Base-by-base conservation (phyloP, 2,113 vertebrate genomes). In the Gavialis gangeticus region DNA sequence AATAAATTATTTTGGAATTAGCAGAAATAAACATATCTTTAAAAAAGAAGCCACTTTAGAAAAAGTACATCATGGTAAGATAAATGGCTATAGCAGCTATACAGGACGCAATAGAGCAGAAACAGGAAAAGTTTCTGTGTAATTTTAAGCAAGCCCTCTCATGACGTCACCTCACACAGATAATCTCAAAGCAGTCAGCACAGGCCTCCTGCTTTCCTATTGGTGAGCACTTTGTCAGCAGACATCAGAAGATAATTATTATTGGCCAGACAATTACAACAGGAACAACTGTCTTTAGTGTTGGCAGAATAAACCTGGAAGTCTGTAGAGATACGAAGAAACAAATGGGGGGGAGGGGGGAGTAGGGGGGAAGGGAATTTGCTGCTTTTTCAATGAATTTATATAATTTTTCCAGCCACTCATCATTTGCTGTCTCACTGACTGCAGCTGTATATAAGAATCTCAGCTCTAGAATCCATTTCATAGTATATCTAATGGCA, bases 181-280 rank as follows among this genome's bases (percentile, higher is more conserved):
- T 95, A 96, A 96, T 97, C 97, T 96, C 92, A 4, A 96, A 30
- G 94, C 97, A 98, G 98, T 98, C 98, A 98, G 98, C 98, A 98
- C 97, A 99, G 98, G 97, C 96, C 97, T 97, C 96, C 97, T 92
- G 98, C 94, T 46, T 95, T 95, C 94, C 97, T 93, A 99, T 99
- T 99, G 99, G 99, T 80, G 95, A 95, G 91, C 73, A 79, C 95
- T 82, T 91, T 96, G 99, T 99, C 99, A 99, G 99, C 99, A 99
- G 99, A 99, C 99, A 99, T 99, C 98, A 99, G 98, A 99, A 98
- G 98, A 98, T 98, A 97, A 97, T 94, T 87, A 95, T 95, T 90
- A 99, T 99, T 99, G 99, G 99, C 96, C 92, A 96, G 96, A 79
- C 95, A 97, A 96, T 97, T 98, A 98, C 97, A 98, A 98, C 97